Conservation (phyloP, 2,888 invertebrate species). For the Pachycephus smyrnensis region DNA sequence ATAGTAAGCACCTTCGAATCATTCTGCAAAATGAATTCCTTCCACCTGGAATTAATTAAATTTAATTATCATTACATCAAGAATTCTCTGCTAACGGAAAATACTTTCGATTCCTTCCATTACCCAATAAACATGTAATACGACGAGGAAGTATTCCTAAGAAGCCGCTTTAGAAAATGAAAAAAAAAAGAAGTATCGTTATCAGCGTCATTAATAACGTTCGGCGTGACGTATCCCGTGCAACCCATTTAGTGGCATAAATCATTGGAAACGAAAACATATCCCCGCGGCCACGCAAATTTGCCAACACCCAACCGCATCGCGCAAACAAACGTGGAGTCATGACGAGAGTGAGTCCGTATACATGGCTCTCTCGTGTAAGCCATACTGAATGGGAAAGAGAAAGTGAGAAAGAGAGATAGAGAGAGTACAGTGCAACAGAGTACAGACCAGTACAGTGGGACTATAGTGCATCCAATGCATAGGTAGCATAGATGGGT, state of each 20-base stretch:
- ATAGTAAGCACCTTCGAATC: not conserved
- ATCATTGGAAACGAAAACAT: slow-evolving; percentile 67
- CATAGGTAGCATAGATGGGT: slow-evolving; percentile 3
- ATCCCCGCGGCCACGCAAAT: slow-evolving; percentile 65
- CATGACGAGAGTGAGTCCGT: slow-evolving; percentile 43
- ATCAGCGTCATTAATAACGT: slow-evolving; percentile 47
- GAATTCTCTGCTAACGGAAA: not conserved
- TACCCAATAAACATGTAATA: not conserved
- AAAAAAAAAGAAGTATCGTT: not conserved
- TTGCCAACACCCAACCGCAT: slow-evolving; percentile 65
- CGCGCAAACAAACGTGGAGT: slow-evolving; percentile 65
- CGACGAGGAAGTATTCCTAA: not conserved
- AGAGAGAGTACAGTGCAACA: not conserved
- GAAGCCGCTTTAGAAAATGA: not conserved
- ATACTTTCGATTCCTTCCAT: not conserved
- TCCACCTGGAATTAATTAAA: not conserved
- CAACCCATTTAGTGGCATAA: slow-evolving; percentile 62
- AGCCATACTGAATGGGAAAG: slow-evolving; percentile 30
- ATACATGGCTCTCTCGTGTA: slow-evolving; percentile 48
- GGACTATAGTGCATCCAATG: not conserved
- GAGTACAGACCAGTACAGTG: not conserved
- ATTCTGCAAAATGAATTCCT: not conserved
- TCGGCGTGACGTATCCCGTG: slow-evolving; percentile 48
- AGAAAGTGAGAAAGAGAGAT: not conserved
- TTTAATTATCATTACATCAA: not conserved